phyloP scores from a whole-genome alignment of 2,888 invertebrate genomes.

The Heliconius hortense region DNA sequence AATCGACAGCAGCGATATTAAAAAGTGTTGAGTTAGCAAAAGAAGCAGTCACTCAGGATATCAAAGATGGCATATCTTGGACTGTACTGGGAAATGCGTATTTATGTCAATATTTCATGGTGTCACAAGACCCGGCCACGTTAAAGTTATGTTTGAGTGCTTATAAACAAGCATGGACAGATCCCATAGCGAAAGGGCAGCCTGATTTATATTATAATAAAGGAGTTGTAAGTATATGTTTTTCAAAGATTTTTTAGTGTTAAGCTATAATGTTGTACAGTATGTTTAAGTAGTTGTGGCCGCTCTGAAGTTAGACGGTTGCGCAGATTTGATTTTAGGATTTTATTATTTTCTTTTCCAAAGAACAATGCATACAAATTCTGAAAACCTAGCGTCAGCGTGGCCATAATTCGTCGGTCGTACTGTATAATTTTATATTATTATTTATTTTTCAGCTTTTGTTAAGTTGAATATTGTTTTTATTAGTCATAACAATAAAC shows the following conservation, averaged over 20 bases:
- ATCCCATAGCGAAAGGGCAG: slow-evolving; percentile 86
- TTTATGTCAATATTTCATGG: slow-evolving; percentile 89
- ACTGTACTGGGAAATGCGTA: slow-evolving; percentile 92
- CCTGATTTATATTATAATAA: slow-evolving; percentile 93
- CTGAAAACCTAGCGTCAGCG: too few relatives aligned
- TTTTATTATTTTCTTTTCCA: too few relatives aligned
- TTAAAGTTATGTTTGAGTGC: slow-evolving; percentile 89
- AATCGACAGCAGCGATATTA: slow-evolving; percentile 83
- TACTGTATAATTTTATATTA: too few relatives aligned
- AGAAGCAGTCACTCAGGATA: slow-evolving; percentile 90
- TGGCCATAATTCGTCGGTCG: too few relatives aligned
- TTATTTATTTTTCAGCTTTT: too few relatives aligned
- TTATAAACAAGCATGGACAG: slow-evolving; percentile 88
- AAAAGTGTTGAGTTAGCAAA: slow-evolving; percentile 90
- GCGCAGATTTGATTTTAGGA: too few relatives aligned
- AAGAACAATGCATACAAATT: too few relatives aligned
- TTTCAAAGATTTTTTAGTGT: background rate
- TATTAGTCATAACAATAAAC: background rate
- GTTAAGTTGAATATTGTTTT: background rate
- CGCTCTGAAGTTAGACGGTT: too few relatives aligned
- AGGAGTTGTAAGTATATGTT: slow-evolving; percentile 85
- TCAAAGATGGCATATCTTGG: slow-evolving; percentile 91
- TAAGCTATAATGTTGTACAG: too few relatives aligned
- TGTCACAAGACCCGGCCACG: slow-evolving; percentile 86
- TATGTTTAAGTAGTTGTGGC: too few relatives aligned